Base-by-base conservation (phyloP, 2,113 vertebrate genomes). In the Campylorhamphus procurvoides region DNA sequence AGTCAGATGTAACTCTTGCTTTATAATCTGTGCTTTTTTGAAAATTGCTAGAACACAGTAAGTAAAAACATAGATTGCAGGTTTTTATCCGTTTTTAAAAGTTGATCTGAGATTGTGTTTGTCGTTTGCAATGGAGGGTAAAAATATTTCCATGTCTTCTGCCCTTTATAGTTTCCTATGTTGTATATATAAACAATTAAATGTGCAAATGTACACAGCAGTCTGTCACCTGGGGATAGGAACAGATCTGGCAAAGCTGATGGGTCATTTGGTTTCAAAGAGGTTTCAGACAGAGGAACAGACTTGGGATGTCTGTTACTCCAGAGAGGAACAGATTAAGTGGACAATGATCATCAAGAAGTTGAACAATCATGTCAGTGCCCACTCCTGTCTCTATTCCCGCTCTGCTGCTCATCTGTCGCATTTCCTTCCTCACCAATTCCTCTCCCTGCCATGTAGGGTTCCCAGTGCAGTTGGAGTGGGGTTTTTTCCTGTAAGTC, bases 401-500 rank as follows among this genome's bases (percentile, higher is more conserved):
- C 42, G 44, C 37, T 56, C 56, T 66, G n/a, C n/a, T 86, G 42
- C 40, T 78, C 66, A 14, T 39, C 37, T 59, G 23, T 37, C 55
- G 33, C 4, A 20, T 50, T 79, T 79, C 23, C 23, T 67, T 83
- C 24, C n/a, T 19, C 18, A 16, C 27, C 25, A 19, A 4, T 49
- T 75, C n/a, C 12, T 52, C 39, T 76, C 25, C 33, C 39, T 83
- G 44, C 25, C 9, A 10, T 18, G n/a, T 4, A 49, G 29, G 7
- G 40, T 73, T 77, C 42, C 76, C 40, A 29, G 17, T 28, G 29
- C 14, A 24, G 31, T 14, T 87, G 40, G n/a, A 63, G 35, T 40
- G 53, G 0, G 3, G 5, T 1, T 8, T 25, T 64, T 40, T 31
- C 7, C 39, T 35, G n/a, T 20, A 55, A 25, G 17, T 64, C 33